These are phyloP conservation scores for Entelurus aequoreus DNA, from an alignment of 2,113 vertebrate species.

Conservation along the genomic window DNA sequence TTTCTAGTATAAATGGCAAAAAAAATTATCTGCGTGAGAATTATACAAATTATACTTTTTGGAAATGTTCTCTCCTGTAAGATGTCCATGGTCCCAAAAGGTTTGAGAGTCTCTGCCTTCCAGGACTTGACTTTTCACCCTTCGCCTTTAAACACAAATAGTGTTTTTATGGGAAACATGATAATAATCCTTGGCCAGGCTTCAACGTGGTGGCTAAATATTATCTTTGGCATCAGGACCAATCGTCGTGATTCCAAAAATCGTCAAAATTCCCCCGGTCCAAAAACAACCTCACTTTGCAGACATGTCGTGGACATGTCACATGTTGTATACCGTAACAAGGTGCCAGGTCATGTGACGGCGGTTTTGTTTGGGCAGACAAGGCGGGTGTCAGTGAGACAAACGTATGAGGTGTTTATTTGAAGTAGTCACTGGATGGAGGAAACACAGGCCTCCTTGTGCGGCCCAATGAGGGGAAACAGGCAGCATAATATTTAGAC, in stretches of 20 bases:
- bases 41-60: no score
- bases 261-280: slow-evolving; percentile 5
- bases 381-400: slow-evolving; percentile 12
- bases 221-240: slow-evolving; percentile 1
- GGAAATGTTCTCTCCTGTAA: no score
- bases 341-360: neutral
- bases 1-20: no score
- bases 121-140: neutral
- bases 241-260: slow-evolving; percentile 1
- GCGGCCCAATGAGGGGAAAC: slow-evolving; percentile 5
- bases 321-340: neutral
- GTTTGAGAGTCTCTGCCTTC: no score
- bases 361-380: slow-evolving; percentile 41
- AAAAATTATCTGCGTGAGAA: no score
- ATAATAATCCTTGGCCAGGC: neutral
- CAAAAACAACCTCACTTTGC: slow-evolving; percentile 12
- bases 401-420: slow-evolving; percentile 44
- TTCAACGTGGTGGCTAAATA: neutral
- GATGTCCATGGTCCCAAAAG: no score
- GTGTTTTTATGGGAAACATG: neutral
- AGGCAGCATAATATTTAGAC: slow-evolving; percentile 7
- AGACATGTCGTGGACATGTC: slow-evolving; percentile 9
- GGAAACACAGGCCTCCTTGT: slow-evolving; percentile 45
- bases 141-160: neutral
- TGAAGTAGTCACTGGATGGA: slow-evolving; percentile 30